These are phyloP conservation scores for Norana najaformis DNA, from an alignment of 2,888 invertebrate genomes.

Conservation along the genomic window DNA sequence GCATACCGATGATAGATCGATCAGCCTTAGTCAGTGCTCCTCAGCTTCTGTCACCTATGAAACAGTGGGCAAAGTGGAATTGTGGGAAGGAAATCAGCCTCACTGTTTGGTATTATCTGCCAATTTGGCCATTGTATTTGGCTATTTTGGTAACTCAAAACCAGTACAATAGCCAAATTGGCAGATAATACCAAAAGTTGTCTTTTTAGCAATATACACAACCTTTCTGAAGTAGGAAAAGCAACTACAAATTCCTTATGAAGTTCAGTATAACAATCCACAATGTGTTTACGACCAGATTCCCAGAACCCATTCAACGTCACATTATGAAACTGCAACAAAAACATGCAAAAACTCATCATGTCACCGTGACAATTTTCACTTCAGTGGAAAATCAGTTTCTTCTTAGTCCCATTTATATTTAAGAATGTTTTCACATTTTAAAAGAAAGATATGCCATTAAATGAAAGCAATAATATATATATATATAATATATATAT, in stretches of 20 bases:
- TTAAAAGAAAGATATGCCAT: too few relatives aligned
- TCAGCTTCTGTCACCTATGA: too few relatives aligned
- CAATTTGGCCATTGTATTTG: not conserved
- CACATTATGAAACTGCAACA: conserved; percentile 16
- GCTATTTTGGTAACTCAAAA: too few relatives aligned
- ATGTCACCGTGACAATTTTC: not conserved
- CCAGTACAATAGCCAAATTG: not conserved
- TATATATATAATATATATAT: too few relatives aligned
- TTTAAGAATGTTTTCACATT: too few relatives aligned
- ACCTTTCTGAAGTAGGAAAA: conserved; percentile 14
- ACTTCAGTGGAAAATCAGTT: not conserved
- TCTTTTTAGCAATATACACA: not conserved
- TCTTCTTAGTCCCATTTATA: too few relatives aligned
- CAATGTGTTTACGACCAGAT: conserved; percentile 17
- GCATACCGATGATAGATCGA: too few relatives aligned
- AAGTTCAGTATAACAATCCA: not conserved
- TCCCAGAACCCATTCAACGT: conserved; percentile 23
- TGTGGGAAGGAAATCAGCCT: too few relatives aligned
- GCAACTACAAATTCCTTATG: not conserved
- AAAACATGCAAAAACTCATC: not conserved
- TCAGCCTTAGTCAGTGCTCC: too few relatives aligned
- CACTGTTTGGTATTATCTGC: too few relatives aligned
- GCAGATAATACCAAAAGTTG: not conserved
- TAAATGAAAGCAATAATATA: too few relatives aligned
- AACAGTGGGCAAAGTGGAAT: too few relatives aligned